These are phyloP conservation scores for Falco columbarius DNA, from an alignment of 2,797 vertebrate species.

Conservation along the genomic window DNA sequence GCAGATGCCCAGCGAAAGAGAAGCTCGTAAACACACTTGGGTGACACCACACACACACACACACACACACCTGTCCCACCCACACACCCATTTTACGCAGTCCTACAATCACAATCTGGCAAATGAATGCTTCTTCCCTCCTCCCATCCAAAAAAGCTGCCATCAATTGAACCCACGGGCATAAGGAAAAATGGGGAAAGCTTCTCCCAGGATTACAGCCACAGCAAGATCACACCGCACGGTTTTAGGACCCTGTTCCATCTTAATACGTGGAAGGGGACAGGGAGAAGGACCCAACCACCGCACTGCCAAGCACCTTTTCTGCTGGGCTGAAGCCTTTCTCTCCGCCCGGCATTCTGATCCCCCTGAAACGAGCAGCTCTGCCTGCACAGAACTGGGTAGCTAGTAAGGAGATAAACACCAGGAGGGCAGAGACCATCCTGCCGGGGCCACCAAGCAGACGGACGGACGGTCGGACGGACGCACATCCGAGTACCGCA, in stretches of 20 bases:
- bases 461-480: fast-evolving
- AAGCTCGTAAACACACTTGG: not conserved
- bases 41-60: no score
- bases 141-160: not conserved
- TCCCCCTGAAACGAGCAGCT: not conserved
- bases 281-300: not conserved
- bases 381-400: not conserved
- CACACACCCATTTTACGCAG: not conserved
- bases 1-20: not conserved
- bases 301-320: not conserved
- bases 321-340: not conserved
- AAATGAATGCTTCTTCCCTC: not conserved
- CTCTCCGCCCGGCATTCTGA: not conserved
- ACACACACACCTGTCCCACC: not conserved
- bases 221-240: not conserved
- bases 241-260: not conserved
- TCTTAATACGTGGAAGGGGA: not conserved
- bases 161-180: fast-evolving
- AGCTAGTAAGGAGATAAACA: not conserved
- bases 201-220: not conserved
- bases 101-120: not conserved
- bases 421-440: not conserved
- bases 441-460: not conserved
- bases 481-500: not conserved
- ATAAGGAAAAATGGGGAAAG: not conserved